Percentiles rank a stretch among this genome's conserved stretches.
Conservation (phyloP, 1,140 invertebrate genomes). For the Sinella curviseta region DNA sequence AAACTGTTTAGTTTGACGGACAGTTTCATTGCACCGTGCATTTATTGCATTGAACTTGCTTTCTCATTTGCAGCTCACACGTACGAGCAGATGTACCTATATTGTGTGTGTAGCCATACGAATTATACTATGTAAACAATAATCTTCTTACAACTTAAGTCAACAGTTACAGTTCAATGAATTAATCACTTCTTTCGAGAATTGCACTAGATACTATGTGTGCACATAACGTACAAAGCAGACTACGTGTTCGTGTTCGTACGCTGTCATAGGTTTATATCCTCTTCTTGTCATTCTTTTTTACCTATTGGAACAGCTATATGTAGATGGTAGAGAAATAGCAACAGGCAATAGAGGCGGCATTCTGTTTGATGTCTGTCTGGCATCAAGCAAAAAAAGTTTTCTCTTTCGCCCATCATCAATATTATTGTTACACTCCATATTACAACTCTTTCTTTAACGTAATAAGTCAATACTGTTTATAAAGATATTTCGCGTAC, state of each 20-base stretch:
- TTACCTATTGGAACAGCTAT: too few relatives aligned
- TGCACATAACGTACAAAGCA: too few relatives aligned
- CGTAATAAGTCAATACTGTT: background rate
- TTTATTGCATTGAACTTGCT: constrained; percentile 9
- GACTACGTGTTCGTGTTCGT: too few relatives aligned
- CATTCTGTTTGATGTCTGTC: background rate
- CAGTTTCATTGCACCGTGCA: background rate
- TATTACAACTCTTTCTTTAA: background rate
- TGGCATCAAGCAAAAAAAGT: background rate
- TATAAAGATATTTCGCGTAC: background rate
- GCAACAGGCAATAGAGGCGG: background rate
- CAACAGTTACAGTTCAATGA: constrained; percentile 1
- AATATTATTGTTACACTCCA: constrained; percentile 5
- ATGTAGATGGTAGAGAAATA: too few relatives aligned
- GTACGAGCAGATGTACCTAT: background rate
- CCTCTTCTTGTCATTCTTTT: too few relatives aligned
- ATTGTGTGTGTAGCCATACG: background rate
- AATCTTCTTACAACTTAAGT: background rate
- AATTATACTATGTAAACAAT: background rate
- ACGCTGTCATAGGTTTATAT: too few relatives aligned
- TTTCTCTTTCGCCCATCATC: background rate
- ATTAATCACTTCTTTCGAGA: background rate
- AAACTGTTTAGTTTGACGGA: background rate
- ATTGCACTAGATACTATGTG: background rate
- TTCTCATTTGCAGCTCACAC: background rate